Evolutionary conservation across 2,888 invertebrate species (phyloP).

Genomic region (Diachrysia chrysitis): DNA sequence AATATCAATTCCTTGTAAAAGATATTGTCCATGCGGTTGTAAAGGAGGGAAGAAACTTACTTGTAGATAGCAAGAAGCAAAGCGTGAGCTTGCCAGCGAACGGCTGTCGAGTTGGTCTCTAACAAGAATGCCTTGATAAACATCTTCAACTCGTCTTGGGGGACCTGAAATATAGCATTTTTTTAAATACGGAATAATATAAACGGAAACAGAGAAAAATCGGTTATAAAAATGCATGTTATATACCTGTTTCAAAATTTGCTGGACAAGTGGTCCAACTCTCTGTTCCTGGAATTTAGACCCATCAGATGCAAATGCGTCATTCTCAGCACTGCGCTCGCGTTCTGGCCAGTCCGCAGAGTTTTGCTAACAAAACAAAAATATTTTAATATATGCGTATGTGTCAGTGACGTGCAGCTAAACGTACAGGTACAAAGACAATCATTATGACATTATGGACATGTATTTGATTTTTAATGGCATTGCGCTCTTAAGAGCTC

Average conservation of each 20-base stretch:
- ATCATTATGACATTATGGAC: too few species aligned
- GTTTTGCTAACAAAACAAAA: constrained; percentile 50
- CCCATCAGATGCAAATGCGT: constrained; percentile 80
- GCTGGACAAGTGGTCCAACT: constrained; percentile 83
- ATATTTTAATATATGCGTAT: neutral
- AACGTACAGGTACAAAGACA: too few species aligned
- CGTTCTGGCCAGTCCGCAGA: constrained; percentile 81
- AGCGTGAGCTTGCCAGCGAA: constrained; percentile 98
- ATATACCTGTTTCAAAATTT: constrained; percentile 83
- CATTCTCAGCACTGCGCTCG: constrained; percentile 85
- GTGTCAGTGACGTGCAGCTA: neutral
- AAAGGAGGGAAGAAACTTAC: constrained; percentile 78
- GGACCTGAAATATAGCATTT: constrained; percentile 76
- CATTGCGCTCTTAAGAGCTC: too few species aligned
- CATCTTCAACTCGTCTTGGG: constrained; percentile 90
- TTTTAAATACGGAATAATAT: too few species aligned
- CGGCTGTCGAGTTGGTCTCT: constrained; percentile 97
- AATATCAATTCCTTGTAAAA: neutral
- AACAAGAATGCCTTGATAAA: constrained; percentile 97
- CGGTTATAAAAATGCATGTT: neutral
- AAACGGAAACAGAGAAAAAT: too few species aligned
- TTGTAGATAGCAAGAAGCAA: constrained; percentile 95
- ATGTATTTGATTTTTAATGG: too few species aligned
- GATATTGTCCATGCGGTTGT: too few species aligned
- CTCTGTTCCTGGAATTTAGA: constrained; percentile 86